These are phyloP conservation scores for Seira sanloemensis DNA, from an alignment of 2,888 invertebrate species.

Conservation along the genomic window DNA sequence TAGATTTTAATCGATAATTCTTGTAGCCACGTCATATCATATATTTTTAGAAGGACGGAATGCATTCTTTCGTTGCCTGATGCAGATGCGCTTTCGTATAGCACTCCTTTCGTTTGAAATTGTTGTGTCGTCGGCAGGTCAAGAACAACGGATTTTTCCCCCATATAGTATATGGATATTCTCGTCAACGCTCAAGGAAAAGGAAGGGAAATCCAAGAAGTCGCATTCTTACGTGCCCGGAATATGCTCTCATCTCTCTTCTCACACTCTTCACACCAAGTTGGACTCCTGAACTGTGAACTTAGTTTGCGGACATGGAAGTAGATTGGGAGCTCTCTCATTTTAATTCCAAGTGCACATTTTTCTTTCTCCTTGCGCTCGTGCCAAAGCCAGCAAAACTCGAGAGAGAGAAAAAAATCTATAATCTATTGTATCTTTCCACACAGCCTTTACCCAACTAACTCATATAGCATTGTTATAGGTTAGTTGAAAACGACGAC, in stretches of 20 bases:
- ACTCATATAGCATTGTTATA: neutral
- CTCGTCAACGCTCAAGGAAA: neutral
- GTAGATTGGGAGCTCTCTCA: neutral
- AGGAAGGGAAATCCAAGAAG: neutral
- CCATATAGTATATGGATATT: neutral
- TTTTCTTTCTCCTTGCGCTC: neutral
- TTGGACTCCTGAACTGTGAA: neutral
- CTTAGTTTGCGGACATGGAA: neutral
- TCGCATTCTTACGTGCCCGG: neutral
- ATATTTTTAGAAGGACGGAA: neutral
- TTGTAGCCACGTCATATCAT: neutral
- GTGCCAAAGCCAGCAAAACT: neutral
- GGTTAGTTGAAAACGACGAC: neutral
- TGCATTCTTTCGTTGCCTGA: neutral
- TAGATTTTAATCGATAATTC: slow-evolving; percentile 1
- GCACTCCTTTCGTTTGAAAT: neutral
- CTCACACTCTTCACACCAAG: neutral
- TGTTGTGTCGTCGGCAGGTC: slow-evolving; percentile 8
- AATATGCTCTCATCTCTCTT: neutral
- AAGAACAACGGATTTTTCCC: slow-evolving; percentile 3
- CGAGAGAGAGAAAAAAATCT: neutral
- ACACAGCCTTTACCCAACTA: neutral
- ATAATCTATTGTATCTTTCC: neutral
- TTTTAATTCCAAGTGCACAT: slow-evolving; percentile 1
- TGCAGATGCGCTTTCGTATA: neutral